Conservation (phyloP, 92 coral and sea anemone genomes). For the Porites divaricata region DNA sequence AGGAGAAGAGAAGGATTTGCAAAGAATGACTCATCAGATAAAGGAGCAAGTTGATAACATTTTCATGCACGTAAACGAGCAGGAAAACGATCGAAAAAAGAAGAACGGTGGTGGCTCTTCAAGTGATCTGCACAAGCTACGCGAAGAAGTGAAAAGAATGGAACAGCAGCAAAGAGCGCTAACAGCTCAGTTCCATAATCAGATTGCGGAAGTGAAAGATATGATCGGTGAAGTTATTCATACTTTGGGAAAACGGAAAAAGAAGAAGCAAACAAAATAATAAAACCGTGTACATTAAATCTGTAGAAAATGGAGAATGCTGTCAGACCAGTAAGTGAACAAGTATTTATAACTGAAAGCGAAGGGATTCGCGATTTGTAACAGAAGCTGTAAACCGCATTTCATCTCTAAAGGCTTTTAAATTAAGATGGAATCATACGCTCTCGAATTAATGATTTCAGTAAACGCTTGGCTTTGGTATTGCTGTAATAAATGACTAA, state of each 20-base stretch:
- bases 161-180: slow-evolving; percentile 78
- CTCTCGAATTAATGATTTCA: too few relatives aligned
- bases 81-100: slow-evolving; percentile 30
- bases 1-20: slow-evolving; percentile 78
- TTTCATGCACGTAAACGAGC: slow-evolving; percentile 50
- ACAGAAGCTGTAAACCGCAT: too few relatives aligned
- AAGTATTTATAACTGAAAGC: too few relatives aligned
- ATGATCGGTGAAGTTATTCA: slow-evolving; percentile 61
- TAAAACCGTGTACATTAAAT: too few relatives aligned
- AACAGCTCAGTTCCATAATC: slow-evolving; percentile 76
- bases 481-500: too few relatives aligned
- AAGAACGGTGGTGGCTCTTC: slow-evolving; percentile 32
- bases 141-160: slow-evolving; percentile 58
- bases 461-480: too few relatives aligned
- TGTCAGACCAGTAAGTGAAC: too few relatives aligned
- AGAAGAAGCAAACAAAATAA: slow-evolving; percentile 9
- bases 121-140: slow-evolving; percentile 53
- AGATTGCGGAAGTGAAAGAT: slow-evolving; percentile 79
- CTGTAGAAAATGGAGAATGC: too few relatives aligned
- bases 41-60: slow-evolving; percentile 83
- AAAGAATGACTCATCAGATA: slow-evolving; percentile 92
- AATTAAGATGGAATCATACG: too few relatives aligned
- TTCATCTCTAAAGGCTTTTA: too few relatives aligned
- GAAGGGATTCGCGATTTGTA: too few relatives aligned
- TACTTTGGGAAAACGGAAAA: slow-evolving; percentile 39